phyloP scores from a whole-genome alignment of 1,140 invertebrate species.

The Trinorchestia longiramus region DNA sequence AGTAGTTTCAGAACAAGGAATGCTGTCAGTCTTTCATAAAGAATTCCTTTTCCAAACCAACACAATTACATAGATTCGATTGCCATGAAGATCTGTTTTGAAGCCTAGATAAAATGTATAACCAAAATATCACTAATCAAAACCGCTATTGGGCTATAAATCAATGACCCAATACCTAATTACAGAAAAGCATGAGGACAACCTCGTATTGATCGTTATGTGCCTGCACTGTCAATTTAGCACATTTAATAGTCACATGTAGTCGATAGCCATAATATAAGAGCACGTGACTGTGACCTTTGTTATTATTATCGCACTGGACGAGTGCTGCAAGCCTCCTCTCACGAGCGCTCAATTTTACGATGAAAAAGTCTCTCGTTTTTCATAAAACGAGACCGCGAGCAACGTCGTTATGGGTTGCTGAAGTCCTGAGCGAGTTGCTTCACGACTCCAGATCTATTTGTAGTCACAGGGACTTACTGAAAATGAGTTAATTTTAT shows the following conservation, averaged over 20 bases:
- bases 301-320: background rate
- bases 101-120: too few species aligned
- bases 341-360: background rate
- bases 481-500: background rate
- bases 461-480: background rate
- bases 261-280: background rate
- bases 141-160: too few species aligned
- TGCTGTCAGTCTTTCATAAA: too few species aligned
- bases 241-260: background rate
- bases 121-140: too few species aligned
- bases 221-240: background rate
- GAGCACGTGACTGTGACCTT: background rate
- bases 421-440: background rate
- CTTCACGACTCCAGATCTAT: background rate
- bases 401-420: background rate
- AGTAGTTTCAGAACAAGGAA: too few species aligned
- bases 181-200: background rate
- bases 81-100: too few species aligned
- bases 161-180: background rate
- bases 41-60: too few species aligned
- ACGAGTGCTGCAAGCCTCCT: background rate
- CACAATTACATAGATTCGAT: too few species aligned
- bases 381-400: background rate
- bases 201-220: background rate
- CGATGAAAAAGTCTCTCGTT: background rate